Percentiles rank a stretch among this genome's conserved stretches.
Evolutionary conservation across 30 jellyfish, hydroid and myxozoan species (phyloP).

Genomic region (Aurelia sp.): DNA sequence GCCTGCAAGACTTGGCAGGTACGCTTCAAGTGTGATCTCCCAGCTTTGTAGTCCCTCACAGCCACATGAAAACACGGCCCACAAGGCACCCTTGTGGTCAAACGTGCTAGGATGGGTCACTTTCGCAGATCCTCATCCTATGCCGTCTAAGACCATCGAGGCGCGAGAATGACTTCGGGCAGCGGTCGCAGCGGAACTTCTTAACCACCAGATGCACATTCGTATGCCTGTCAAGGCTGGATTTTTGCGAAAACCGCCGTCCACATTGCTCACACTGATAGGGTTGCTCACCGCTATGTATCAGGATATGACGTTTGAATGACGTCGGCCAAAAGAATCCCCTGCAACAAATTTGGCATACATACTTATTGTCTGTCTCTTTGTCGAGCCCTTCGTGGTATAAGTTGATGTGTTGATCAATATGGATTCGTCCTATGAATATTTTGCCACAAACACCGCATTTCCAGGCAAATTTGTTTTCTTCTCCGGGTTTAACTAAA

Average conservation of each 20-base stretch:
- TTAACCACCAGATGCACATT: constrained; percentile 33
- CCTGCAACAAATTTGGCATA: constrained; percentile 36
- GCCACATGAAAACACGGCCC: too few species aligned
- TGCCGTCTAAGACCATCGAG: constrained; percentile 13
- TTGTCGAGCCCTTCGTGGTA: background rate
- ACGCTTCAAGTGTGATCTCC: too few species aligned
- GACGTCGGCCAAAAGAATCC: constrained; percentile 51
- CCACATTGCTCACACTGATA: constrained; percentile 21
- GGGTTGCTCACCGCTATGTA: constrained; percentile 49
- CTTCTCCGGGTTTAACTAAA: background rate
- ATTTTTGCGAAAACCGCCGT: constrained; percentile 44
- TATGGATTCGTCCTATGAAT: background rate
- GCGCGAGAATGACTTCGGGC: constrained; percentile 33
- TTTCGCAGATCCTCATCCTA: background rate
- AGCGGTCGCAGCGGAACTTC: constrained; percentile 28
- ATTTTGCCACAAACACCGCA: constrained; percentile 32
- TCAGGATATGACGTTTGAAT: constrained; percentile 21
- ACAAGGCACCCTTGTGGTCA: background rate
- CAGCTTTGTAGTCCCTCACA: too few species aligned
- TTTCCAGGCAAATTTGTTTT: constrained; percentile 9
- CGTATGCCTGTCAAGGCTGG: constrained; percentile 47
- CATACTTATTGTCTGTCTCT: background rate
- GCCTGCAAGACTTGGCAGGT: too few species aligned
- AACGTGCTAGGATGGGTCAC: background rate
- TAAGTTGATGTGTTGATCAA: constrained; percentile 13